phyloP scores from a whole-genome alignment of 1,140 invertebrate genomes.

The Holcopasites calliopsidis region DNA sequence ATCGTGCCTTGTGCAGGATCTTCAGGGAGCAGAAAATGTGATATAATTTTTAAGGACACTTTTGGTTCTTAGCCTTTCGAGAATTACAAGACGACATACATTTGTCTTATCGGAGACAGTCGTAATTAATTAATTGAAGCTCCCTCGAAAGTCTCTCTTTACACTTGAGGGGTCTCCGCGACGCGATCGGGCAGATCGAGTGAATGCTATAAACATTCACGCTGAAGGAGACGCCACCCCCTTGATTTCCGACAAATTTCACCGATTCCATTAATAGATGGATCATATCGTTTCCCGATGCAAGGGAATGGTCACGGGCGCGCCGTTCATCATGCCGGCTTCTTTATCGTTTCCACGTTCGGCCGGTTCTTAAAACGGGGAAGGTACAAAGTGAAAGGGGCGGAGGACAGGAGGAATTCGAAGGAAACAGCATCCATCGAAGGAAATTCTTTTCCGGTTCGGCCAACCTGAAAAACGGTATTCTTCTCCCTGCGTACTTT shows the following conservation, averaged over 20 bases:
- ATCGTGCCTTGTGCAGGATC: not conserved
- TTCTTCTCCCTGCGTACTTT: slow-evolving; percentile 15
- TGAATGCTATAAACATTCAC: not conserved
- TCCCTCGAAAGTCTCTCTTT: too few relatives aligned
- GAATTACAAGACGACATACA: too few relatives aligned
- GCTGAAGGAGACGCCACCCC: not conserved
- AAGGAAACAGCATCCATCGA: slow-evolving; percentile 38
- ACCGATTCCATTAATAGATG: not conserved
- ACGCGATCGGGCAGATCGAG: not conserved
- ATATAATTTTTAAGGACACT: not conserved
- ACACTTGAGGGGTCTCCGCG: too few relatives aligned
- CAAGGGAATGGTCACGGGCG: not conserved
- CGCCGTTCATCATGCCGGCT: slow-evolving; percentile 11
- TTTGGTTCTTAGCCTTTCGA: too few relatives aligned
- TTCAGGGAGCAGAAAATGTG: too few relatives aligned
- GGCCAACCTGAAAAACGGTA: slow-evolving; percentile 59
- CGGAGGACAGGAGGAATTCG: slow-evolving; percentile 28
- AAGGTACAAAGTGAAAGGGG: slow-evolving; percentile 8
- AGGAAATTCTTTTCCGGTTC: slow-evolving; percentile 57
- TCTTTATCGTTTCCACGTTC: slow-evolving; percentile 34
- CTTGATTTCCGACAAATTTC: slow-evolving; percentile 32
- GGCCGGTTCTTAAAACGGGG: not conserved
- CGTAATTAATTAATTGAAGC: too few relatives aligned
- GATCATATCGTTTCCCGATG: not conserved
- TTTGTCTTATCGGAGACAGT: too few relatives aligned